These are phyloP conservation scores for Orchesella cincta DNA, from an alignment of 1,140 invertebrate genomes.

Conservation along the genomic window DNA sequence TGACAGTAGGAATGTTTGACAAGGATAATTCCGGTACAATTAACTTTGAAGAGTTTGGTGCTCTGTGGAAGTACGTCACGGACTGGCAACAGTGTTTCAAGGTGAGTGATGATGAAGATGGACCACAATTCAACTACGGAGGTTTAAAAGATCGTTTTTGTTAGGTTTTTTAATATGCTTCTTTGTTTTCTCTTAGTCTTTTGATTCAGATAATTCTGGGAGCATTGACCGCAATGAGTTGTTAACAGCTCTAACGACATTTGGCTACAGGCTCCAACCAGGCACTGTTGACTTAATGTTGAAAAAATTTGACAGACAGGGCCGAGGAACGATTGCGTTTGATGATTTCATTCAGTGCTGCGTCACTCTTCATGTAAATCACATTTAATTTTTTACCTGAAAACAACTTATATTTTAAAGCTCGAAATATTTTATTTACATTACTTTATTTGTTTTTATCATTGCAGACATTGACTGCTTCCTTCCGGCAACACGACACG, in stretches of 20 bases:
- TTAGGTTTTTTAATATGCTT: not conserved
- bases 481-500: constrained; percentile 86
- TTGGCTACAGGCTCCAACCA: constrained; percentile 89
- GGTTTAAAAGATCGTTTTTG: constrained; percentile 12
- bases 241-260: constrained; percentile 81
- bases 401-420: constrained; percentile 59
- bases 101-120: not conserved
- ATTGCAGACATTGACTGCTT: constrained; percentile 83
- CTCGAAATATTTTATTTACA: constrained; percentile 28
- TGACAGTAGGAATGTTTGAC: constrained; percentile 89
- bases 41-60: constrained; percentile 91
- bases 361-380: constrained; percentile 71
- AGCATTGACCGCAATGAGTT: constrained; percentile 90
- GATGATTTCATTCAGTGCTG: constrained; percentile 98
- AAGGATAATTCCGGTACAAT: constrained; percentile 84
- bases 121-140: not conserved
- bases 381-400: constrained; percentile 62
- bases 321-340: constrained; percentile 85
- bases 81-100: constrained; percentile 93
- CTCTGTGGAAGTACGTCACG: constrained; percentile 88
- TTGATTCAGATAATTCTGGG: constrained; percentile 95
- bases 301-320: constrained; percentile 89
- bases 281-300: constrained; percentile 77
- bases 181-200: constrained; percentile 63
- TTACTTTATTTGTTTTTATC: constrained; percentile 50